phyloP scores from a whole-genome alignment of 1,140 invertebrate species.

The Drosophila eugracilis region DNA sequence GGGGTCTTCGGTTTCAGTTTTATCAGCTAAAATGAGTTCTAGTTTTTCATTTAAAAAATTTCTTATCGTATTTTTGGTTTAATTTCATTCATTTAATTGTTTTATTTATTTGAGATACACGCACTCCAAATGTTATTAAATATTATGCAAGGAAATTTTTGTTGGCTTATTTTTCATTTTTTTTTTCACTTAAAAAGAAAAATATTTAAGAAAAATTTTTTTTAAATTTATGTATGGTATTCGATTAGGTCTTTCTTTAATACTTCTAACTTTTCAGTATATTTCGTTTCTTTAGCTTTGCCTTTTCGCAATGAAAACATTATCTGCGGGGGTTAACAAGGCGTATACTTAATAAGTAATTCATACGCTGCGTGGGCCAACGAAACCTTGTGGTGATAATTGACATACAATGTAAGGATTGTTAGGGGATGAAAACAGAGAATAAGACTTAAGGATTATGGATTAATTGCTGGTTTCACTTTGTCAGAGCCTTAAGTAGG shows the following conservation, averaged over 20 bases:
- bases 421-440: not conserved
- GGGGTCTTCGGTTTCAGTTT: not conserved
- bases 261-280: not conserved
- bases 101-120: no score
- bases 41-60: not conserved
- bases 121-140: no score
- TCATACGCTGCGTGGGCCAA: slow-evolving; percentile 50
- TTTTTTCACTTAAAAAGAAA: no score
- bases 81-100: no score
- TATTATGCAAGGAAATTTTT: no score
- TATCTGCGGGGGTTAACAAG: slow-evolving; percentile 10
- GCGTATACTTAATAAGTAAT: slow-evolving; percentile 68
- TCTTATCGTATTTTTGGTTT: no score
- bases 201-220: no score
- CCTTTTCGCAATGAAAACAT: slow-evolving; percentile 8
- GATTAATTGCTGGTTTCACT: not conserved
- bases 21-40: no score
- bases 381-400: slow-evolving; percentile 9
- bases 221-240: no score
- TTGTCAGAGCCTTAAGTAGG: no score
- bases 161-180: no score
- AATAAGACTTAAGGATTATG: not conserved
- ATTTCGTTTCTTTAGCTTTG: not conserved
- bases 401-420: not conserved
- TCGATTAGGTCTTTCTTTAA: no score